Evolutionary conservation across 2,797 vertebrate species (phyloP).

Genomic region (Protonibea diacanthus): DNA sequence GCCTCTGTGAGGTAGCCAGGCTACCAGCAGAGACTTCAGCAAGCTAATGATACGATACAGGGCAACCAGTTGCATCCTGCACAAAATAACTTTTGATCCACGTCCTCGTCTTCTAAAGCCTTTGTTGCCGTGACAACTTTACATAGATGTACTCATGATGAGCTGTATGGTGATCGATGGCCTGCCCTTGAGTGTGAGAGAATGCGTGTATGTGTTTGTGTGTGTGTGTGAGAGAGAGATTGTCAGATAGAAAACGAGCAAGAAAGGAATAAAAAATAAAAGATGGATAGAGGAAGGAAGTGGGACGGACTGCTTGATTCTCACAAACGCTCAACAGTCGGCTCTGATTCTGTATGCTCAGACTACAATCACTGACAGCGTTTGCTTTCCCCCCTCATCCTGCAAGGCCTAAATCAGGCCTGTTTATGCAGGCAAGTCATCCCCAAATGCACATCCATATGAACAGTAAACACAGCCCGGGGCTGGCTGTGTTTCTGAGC

Average conservation of each 20-base stretch:
- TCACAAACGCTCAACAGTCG: constrained; percentile 46
- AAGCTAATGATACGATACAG: neutral
- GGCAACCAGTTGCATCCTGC: neutral
- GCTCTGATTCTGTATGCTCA: constrained; percentile 37
- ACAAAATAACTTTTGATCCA: neutral
- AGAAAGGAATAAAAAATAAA: constrained; percentile 26
- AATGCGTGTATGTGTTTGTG: constrained; percentile 23
- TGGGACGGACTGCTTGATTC: constrained; percentile 24
- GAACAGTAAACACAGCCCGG: constrained; percentile 63
- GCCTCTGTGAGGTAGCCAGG: neutral
- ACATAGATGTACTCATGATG: constrained; percentile 16
- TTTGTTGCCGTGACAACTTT: constrained; percentile 43
- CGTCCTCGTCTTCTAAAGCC: constrained; percentile 15
- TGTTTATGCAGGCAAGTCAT: constrained; percentile 58
- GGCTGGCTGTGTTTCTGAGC: constrained; percentile 45
- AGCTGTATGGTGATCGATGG: constrained; percentile 22
- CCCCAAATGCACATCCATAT: constrained; percentile 32
- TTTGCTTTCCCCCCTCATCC: constrained; percentile 17
- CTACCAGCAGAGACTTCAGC: neutral
- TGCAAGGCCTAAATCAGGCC: constrained; percentile 47
- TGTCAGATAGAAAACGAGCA: constrained; percentile 23
- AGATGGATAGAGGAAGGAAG: constrained; percentile 28
- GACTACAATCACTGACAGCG: constrained; percentile 46
- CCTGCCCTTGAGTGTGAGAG: constrained; percentile 19
- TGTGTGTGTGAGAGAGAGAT: constrained; percentile 17